Evolutionary conservation across 2,797 vertebrate genomes (phyloP).

Genomic region (Limosa lapponica): DNA sequence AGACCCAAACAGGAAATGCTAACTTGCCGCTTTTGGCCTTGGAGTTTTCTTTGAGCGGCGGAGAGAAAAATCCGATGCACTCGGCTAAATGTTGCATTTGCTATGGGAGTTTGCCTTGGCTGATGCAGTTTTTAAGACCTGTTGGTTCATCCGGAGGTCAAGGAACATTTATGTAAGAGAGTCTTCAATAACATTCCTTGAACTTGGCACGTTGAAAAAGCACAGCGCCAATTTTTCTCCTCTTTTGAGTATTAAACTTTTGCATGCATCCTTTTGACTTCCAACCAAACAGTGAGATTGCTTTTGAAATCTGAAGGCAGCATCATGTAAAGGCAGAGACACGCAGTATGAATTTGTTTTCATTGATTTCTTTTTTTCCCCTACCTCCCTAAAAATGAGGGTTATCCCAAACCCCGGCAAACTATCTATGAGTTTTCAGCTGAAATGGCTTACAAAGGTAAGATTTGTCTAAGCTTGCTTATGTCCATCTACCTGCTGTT

Average conservation of each 20-base stretch:
- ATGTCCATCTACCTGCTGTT: neutral
- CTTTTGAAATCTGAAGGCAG: slow-evolving; percentile 30
- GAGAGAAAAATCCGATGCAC: neutral
- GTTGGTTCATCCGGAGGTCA: slow-evolving; percentile 77
- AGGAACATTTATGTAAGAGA: slow-evolving; percentile 73
- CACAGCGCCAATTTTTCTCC: slow-evolving; percentile 13
- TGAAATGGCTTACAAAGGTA: neutral
- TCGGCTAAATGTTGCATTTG: slow-evolving; percentile 60
- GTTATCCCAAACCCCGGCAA: neutral
- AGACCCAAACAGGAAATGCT: neutral
- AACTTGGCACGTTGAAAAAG: slow-evolving; percentile 61
- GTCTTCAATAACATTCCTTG: slow-evolving; percentile 72
- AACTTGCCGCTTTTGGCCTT: neutral
- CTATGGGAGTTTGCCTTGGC: slow-evolving; percentile 72
- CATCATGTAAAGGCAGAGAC: neutral
- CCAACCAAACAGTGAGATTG: neutral
- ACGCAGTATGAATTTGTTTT: neutral
- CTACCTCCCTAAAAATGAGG: neutral
- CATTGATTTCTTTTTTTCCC: neutral
- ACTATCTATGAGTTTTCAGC: neutral
- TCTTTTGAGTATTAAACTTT: slow-evolving; percentile 62
- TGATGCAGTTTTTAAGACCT: slow-evolving; percentile 76
- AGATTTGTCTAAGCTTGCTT: neutral
- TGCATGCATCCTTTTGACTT: slow-evolving; percentile 47
- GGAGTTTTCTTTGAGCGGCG: neutral